These are phyloP conservation scores for Formica aserva DNA, from an alignment of 2,888 invertebrate species.

Conservation along the genomic window DNA sequence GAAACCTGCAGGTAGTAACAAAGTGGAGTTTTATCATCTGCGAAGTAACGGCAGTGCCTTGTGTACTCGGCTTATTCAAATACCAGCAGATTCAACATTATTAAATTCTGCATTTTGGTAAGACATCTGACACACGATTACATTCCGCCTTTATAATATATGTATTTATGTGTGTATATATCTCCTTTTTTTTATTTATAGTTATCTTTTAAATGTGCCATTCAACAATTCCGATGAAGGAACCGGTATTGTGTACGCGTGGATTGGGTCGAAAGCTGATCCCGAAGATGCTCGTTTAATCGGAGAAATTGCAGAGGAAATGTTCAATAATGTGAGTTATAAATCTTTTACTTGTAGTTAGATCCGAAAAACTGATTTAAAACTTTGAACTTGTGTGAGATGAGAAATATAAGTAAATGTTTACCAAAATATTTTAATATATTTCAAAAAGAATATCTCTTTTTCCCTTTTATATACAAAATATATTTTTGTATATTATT, in stretches of 20 bases:
- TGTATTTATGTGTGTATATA: not conserved
- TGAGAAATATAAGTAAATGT: not conserved
- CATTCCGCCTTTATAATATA: not conserved
- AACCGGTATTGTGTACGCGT: conserved; percentile 97
- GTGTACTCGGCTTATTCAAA: conserved; percentile 96
- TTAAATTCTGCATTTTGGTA: conserved; percentile 98
- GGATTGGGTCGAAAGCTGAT: conserved; percentile 95
- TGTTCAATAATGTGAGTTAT: conserved; percentile 93
- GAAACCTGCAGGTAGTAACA: conserved; percentile 77
- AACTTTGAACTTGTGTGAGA: not conserved
- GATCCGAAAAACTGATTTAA: not conserved
- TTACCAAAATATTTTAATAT: not conserved
- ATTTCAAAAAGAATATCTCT: not conserved
- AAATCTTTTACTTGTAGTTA: not conserved
- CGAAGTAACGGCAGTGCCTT: conserved; percentile 98
- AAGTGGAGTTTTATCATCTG: conserved; percentile 96
- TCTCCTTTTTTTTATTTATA: conserved; percentile 81
- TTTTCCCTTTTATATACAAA: not conserved
- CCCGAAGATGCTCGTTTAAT: conserved; percentile 94
- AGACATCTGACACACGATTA: conserved; percentile 74
- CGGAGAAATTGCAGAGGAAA: conserved; percentile 96
- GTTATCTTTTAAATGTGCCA: conserved; percentile 97
- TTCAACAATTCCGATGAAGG: conserved; percentile 93
- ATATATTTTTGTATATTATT: conserved; percentile 12
- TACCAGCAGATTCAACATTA: conserved; percentile 93